Conservation (phyloP, 2,113 vertebrate species). For the Anarhynchus alexandrinus region DNA sequence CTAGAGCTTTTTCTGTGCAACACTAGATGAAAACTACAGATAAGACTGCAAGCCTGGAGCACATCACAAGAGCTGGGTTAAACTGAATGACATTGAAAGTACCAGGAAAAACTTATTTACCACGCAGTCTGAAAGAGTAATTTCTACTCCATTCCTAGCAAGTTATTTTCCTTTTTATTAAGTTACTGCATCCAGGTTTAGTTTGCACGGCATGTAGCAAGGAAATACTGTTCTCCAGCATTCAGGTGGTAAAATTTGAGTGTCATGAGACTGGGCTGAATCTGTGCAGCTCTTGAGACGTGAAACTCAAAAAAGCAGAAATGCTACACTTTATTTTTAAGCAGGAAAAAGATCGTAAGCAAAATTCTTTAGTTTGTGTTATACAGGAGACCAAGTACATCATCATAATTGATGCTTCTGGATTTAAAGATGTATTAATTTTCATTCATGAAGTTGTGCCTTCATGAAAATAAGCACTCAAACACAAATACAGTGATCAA, state of each 20-base stretch:
- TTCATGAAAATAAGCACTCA: background rate
- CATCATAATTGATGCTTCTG: background rate
- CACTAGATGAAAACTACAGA: background rate
- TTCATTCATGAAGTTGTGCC: background rate
- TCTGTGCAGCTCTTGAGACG: background rate
- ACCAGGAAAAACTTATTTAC: background rate
- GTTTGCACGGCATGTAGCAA: background rate
- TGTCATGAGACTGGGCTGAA: background rate
- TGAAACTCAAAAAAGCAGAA: background rate
- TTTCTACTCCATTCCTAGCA: background rate
- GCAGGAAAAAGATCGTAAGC: background rate
- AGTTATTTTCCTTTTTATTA: background rate
- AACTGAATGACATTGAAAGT: background rate
- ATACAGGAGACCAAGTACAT: background rate
- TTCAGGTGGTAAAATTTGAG: background rate
- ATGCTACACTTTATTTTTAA: background rate
- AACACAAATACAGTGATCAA: background rate
- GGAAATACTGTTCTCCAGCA: background rate
- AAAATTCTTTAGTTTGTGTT: background rate
- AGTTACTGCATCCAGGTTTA: background rate
- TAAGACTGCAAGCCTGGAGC: background rate
- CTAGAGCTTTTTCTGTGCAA: background rate
- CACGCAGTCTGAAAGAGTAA: background rate
- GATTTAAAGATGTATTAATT: background rate
- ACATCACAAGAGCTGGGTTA: background rate